Evolutionary conservation across 2,797 vertebrate species (phyloP).

Genomic region (Halcyon smyrnensis): DNA sequence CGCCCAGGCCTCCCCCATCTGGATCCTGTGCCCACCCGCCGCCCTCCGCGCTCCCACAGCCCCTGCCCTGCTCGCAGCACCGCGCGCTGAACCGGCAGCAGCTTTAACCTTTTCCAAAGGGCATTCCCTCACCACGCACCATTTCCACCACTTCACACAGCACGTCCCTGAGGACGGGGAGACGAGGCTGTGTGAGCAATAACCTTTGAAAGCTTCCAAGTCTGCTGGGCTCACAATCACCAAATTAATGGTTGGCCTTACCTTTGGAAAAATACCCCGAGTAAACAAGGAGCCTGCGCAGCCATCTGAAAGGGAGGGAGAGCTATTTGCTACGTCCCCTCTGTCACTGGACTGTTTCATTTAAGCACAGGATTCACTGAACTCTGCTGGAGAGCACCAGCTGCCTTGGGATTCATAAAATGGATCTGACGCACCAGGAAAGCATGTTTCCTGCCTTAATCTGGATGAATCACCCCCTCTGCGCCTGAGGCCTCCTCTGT

Average conservation of each 20-base stretch:
- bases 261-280: not conserved
- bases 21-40: not conserved
- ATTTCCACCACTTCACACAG: not conserved
- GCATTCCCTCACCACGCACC: constrained; percentile 27
- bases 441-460: not conserved
- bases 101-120: constrained; percentile 71
- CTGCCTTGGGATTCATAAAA: not conserved
- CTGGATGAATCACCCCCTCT: not conserved
- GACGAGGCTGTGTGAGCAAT: not conserved
- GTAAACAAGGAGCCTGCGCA: not conserved
- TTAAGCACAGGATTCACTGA: not conserved
- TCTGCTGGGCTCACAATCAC: not conserved
- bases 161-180: not conserved
- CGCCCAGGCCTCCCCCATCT: not conserved
- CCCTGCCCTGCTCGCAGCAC: not conserved
- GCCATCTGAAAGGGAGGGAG: not conserved
- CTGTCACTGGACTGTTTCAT: not conserved
- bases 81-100: not conserved
- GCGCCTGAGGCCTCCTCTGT: not conserved
- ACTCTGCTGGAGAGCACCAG: not conserved
- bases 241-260: not conserved
- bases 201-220: constrained; percentile 26
- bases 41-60: not conserved
- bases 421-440: not conserved
- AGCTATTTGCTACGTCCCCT: not conserved